Percentiles rank a stretch among this genome's conserved stretches.
These are phyloP conservation scores for Mormyrus hasselquistii DNA, from an alignment of 2,797 vertebrate species.

Conservation along the genomic window DNA sequence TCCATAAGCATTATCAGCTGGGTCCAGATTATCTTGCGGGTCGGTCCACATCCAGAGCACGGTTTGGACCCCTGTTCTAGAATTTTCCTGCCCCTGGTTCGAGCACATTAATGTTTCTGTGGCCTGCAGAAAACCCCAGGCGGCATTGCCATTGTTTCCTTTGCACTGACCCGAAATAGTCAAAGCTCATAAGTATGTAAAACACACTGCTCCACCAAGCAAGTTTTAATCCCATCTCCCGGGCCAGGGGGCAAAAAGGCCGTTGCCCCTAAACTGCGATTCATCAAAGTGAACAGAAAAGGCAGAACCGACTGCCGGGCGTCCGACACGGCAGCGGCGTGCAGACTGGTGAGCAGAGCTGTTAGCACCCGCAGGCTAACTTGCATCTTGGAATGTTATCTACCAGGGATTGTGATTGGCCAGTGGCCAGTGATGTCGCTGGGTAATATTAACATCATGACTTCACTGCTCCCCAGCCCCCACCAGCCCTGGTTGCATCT, in stretches of 20 bases:
- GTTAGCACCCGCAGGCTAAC: not conserved
- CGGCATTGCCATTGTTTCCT: not conserved
- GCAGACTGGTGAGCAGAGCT: not conserved
- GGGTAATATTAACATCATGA: not conserved
- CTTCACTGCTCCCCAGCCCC: not conserved
- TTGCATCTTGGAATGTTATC: not conserved
- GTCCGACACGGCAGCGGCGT: not conserved
- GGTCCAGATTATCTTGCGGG: not conserved
- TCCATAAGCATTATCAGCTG: not conserved
- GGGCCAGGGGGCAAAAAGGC: not conserved
- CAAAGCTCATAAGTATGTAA: slow-evolving; percentile 16
- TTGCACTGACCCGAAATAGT: not conserved
- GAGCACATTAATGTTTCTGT: not conserved
- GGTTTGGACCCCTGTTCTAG: not conserved
- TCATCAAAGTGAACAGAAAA: not conserved
- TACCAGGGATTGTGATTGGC: not conserved
- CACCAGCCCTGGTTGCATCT: not conserved
- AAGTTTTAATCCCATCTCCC: slow-evolving; percentile 16
- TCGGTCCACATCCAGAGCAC: not conserved
- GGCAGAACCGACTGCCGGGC: not conserved
- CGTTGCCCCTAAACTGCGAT: not conserved
- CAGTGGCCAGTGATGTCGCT: not conserved
- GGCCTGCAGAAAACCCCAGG: not conserved
- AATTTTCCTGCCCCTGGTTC: not conserved
- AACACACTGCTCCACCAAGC: not conserved